Conservation (phyloP, 2,113 vertebrate genomes). For the Riparia riparia region DNA sequence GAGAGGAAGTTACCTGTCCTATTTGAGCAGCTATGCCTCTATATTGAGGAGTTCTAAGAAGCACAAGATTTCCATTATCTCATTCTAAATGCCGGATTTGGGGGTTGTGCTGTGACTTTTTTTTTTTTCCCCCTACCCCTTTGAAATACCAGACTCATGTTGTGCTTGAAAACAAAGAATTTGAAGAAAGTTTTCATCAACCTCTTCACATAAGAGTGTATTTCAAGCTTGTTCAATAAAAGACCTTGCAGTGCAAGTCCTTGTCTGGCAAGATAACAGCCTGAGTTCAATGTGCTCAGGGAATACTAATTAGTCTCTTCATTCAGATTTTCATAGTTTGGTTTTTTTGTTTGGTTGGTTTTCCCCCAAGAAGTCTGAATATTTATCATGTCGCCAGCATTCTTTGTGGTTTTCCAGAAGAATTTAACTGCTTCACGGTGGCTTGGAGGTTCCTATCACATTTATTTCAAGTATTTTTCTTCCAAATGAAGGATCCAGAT, state of each 20-base stretch:
- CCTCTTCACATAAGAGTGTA: background rate
- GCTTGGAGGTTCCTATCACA: background rate
- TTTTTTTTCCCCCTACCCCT: background rate
- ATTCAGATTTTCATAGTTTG: slow-evolving; percentile 9
- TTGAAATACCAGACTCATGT: slow-evolving; percentile 11
- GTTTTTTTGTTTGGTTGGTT: background rate
- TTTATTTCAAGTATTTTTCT: background rate
- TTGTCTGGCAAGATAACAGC: slow-evolving; percentile 55
- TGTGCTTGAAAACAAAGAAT: slow-evolving; percentile 37
- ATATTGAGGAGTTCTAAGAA: background rate
- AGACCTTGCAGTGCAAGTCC: background rate
- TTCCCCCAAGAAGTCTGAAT: background rate
- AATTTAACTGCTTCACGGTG: slow-evolving; percentile 28
- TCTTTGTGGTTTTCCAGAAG: slow-evolving; percentile 22
- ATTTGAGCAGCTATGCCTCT: background rate
- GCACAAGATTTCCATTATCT: background rate
- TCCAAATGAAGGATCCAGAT: background rate
- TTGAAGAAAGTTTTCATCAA: slow-evolving; percentile 28
- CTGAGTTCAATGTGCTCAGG: background rate
- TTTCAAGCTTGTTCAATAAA: slow-evolving; percentile 47
- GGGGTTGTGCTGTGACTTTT: background rate
- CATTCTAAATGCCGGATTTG: background rate
- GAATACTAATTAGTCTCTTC: slow-evolving; percentile 34
- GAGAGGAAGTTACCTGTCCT: background rate
- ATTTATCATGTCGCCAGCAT: background rate